Percentiles rank a stretch among this genome's conserved stretches.
These are phyloP conservation scores for Callopanchax toddi DNA, from an alignment of 2,113 vertebrate genomes.

Conservation along the genomic window DNA sequence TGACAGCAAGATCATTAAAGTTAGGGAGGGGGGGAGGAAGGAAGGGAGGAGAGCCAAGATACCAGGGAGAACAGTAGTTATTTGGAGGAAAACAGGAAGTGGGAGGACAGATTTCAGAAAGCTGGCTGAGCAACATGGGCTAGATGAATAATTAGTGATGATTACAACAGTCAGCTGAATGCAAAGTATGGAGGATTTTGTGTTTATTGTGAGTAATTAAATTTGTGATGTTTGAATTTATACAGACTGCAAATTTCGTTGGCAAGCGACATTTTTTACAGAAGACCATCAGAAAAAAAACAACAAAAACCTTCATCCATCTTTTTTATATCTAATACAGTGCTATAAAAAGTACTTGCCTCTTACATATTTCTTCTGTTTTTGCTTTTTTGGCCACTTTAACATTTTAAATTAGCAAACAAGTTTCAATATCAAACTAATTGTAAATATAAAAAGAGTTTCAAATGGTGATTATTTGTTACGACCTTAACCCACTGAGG, in stretches of 20 bases:
- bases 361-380: too few relatives aligned
- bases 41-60: background rate
- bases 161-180: conserved; percentile 14
- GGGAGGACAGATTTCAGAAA: conserved; percentile 4
- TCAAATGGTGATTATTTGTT: too few relatives aligned
- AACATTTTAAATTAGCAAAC: too few relatives aligned
- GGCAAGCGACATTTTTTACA: conserved; percentile 22
- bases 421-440: too few relatives aligned
- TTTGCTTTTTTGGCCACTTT: too few relatives aligned
- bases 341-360: too few relatives aligned
- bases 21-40: conserved; percentile 1
- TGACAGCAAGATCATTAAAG: conserved; percentile 41
- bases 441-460: too few relatives aligned
- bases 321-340: too few relatives aligned
- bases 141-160: conserved; percentile 17
- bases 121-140: background rate
- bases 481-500: too few relatives aligned
- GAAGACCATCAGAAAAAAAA: conserved; percentile 2
- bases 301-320: conserved; percentile 10
- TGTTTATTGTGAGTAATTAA: conserved; percentile 36
- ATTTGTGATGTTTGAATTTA: conserved; percentile 35
- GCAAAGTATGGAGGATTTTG: conserved; percentile 20
- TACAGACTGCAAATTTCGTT: conserved; percentile 25
- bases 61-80: background rate
- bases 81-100: conserved; percentile 16